These are phyloP conservation scores for Colius striatus DNA, from an alignment of 2,113 vertebrate genomes.

Conservation along the genomic window DNA sequence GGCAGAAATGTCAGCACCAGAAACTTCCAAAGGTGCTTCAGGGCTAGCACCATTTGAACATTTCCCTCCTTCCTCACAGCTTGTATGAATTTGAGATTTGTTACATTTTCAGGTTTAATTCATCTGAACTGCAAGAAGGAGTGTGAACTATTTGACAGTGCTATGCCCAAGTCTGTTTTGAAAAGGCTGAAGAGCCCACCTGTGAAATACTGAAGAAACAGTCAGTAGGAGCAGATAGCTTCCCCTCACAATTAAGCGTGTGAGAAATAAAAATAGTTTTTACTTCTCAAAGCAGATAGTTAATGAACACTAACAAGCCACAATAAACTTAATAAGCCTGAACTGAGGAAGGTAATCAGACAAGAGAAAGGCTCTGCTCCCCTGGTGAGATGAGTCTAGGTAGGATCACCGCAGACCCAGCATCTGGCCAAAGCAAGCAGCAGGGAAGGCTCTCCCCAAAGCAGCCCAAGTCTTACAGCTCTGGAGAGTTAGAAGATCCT, in stretches of 20 bases:
- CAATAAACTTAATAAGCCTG: neutral
- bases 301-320: neutral
- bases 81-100: neutral
- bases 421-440: neutral
- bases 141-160: neutral
- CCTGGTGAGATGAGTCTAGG: accelerated
- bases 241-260: accelerated
- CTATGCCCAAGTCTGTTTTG: neutral
- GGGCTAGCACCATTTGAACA: neutral
- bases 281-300: neutral
- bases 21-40: neutral
- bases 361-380: neutral
- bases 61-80: neutral
- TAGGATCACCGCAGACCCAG: neutral
- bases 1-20: neutral
- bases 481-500: neutral
- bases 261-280: neutral
- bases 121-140: neutral
- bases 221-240: neutral
- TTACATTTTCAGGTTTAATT: neutral
- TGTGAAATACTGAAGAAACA: neutral
- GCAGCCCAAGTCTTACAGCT: neutral
- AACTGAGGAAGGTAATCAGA: neutral
- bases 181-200: neutral
- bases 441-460: neutral